Evolutionary conservation across 1,140 invertebrate genomes (phyloP), one percentile per base, ranked within the genome.

Genomic region (Tyrophagus putrescentiae): DNA sequence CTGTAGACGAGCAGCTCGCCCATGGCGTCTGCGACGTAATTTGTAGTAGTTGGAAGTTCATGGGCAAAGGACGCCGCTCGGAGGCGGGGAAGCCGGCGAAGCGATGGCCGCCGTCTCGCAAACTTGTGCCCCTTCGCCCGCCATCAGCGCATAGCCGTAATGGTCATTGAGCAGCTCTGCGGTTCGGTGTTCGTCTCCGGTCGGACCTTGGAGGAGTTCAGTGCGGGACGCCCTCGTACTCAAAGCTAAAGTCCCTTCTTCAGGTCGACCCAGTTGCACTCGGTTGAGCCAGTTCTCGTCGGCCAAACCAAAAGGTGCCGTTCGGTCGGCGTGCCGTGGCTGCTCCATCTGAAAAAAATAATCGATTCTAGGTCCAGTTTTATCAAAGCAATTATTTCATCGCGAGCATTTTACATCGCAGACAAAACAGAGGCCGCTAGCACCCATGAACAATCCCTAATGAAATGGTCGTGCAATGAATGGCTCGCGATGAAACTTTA

Each of bases 41-140:
- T 71, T 70, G 42, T 65, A 70, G 61, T 71, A 71, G 64, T n/a
- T 61, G 70, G 60, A 71, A 70, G 23, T 68, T 31, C 0, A 71
- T 41, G 29, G 68, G n/a, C n/a, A 67, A 53, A 69, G 71, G 1
- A 67, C 60, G 4, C 64, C 66, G 39, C 31, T 39, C 60, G 65
- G 70, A 13, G 67, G 60, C 9, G 60, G 64, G 61, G 70, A 71
- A 1, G 53, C 25, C 11, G 68, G 67, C 5, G 70, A 65, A 23
- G 48, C 33, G 1, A 71, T 42, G 18, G 65, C 60, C 1, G 67
- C 67, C 9, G 60, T 27, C 13, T 69, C 67, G 1, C 68, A 68
- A 34, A 31, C 25, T 11, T 9, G 5, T n/a, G 50, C 53, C 23
- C 61, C 34, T 23, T 57, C 56, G 34, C 61, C 66, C 58, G 68